Conservation (phyloP, 2,888 invertebrate species). For the Plagiodera versicolora region DNA sequence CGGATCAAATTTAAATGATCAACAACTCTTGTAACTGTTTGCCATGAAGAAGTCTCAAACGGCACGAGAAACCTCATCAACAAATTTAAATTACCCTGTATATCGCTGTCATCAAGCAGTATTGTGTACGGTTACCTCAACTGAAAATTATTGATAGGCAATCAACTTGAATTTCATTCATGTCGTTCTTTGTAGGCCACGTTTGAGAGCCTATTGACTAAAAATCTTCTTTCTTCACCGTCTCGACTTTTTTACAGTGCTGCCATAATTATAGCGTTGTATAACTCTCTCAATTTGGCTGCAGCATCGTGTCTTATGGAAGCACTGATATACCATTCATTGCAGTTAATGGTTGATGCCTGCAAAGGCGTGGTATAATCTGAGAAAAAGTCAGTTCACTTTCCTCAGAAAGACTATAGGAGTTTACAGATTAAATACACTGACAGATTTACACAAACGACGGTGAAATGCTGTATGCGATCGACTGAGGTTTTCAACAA, state of each 20-base stretch:
- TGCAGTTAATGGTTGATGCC: not conserved
- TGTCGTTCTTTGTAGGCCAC: not conserved
- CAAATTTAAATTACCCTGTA: no score
- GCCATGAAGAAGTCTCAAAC: no score
- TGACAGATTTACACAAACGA: no score
- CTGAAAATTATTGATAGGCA: not conserved
- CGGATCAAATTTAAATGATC: no score
- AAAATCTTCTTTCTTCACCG: conserved; percentile 5
- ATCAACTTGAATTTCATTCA: not conserved
- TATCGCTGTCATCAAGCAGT: no score
- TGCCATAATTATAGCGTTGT: conserved; percentile 1
- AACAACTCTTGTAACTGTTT: no score
- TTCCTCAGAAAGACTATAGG: not conserved
- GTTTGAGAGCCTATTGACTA: not conserved
- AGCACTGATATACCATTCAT: not conserved
- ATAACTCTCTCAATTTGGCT: conserved; percentile 9
- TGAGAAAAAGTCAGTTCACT: not conserved
- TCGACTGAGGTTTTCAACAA: no score
- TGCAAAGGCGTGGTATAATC: not conserved
- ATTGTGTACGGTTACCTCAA: no score
- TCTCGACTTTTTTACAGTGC: not conserved
- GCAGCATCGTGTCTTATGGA: not conserved
- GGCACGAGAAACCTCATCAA: no score
- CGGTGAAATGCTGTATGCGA: no score
- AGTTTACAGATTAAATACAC: no score